These are phyloP conservation scores for Colius striatus DNA, from an alignment of 2,113 vertebrate genomes.

Conservation along the genomic window DNA sequence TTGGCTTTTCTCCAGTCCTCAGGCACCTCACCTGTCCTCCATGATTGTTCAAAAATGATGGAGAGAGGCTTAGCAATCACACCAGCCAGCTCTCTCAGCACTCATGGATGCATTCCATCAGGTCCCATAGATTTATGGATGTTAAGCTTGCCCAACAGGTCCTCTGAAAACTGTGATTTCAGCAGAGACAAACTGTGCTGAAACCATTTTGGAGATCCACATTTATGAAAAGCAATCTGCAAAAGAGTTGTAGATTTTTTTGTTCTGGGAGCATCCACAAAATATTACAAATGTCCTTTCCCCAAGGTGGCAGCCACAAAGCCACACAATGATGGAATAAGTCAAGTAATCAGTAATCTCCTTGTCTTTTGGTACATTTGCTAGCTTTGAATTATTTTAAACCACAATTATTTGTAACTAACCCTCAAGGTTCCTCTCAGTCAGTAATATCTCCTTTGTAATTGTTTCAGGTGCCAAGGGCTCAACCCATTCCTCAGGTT, in stretches of 20 bases:
- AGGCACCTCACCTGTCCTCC: no score
- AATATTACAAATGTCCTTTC: background rate
- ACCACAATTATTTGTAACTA: background rate
- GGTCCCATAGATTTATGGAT: no score
- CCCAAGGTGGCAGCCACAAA: background rate
- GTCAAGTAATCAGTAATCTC: background rate
- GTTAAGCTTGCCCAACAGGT: no score
- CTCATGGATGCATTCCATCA: no score
- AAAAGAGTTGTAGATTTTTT: background rate
- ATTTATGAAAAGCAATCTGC: background rate
- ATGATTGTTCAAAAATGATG: no score
- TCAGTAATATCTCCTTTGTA: background rate
- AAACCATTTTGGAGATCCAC: background rate
- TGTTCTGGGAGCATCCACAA: background rate
- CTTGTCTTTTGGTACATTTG: background rate
- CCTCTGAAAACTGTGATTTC: background rate
- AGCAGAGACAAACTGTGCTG: background rate
- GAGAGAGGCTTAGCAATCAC: no score
- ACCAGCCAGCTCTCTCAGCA: no score
- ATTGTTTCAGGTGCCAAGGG: slow-evolving; percentile 9
- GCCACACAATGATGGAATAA: background rate
- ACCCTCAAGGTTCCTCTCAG: background rate
- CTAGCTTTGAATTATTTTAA: background rate
- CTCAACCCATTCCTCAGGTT: slow-evolving; percentile 50
- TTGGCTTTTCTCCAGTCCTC: no score